Conservation (phyloP, 2,797 vertebrate species). For the Pipistrellus pygmaeus region DNA sequence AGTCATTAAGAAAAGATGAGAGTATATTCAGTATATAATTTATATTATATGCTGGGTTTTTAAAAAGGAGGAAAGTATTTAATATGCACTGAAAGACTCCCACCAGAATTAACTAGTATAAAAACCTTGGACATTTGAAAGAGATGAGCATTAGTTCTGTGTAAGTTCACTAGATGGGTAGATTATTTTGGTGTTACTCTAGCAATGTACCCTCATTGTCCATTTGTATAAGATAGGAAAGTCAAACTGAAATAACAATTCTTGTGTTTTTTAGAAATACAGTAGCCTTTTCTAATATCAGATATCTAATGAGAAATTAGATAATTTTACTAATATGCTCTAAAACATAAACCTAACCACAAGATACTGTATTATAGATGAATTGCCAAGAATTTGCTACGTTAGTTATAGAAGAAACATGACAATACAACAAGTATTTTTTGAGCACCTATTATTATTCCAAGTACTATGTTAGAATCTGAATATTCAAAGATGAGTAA, state of each 20-base stretch:
- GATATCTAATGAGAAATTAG: slow-evolving; percentile 4
- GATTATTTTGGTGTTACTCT: slow-evolving; percentile 42
- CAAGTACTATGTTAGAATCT: slow-evolving; percentile 38
- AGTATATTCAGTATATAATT: slow-evolving; percentile 24
- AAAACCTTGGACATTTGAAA: slow-evolving; percentile 57
- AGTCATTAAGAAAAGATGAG: slow-evolving; percentile 36
- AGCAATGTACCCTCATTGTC: slow-evolving; percentile 2
- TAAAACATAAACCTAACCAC: slow-evolving; percentile 35
- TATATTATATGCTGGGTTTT: not conserved
- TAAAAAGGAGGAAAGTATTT: slow-evolving; percentile 37
- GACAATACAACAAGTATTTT: slow-evolving; percentile 45
- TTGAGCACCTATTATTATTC: slow-evolving; percentile 27
- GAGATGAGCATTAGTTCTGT: slow-evolving; percentile 41
- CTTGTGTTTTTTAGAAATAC: slow-evolving; percentile 11
- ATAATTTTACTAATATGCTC: slow-evolving; percentile 26
- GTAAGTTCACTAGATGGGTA: not conserved
- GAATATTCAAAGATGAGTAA: slow-evolving; percentile 10
- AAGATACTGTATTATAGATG: not conserved
- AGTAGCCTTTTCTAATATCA: slow-evolving; percentile 58
- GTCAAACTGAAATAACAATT: slow-evolving; percentile 52
- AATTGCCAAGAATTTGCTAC: slow-evolving; percentile 26
- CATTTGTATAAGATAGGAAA: slow-evolving; percentile 51
- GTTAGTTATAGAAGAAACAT: slow-evolving; percentile 56
- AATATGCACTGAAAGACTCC: slow-evolving; percentile 37
- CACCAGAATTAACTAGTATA: not conserved